Percentiles rank a stretch among this genome's conserved stretches.
phyloP scores from a whole-genome alignment of 2,797 vertebrate species.

The Onychomys torridus region DNA sequence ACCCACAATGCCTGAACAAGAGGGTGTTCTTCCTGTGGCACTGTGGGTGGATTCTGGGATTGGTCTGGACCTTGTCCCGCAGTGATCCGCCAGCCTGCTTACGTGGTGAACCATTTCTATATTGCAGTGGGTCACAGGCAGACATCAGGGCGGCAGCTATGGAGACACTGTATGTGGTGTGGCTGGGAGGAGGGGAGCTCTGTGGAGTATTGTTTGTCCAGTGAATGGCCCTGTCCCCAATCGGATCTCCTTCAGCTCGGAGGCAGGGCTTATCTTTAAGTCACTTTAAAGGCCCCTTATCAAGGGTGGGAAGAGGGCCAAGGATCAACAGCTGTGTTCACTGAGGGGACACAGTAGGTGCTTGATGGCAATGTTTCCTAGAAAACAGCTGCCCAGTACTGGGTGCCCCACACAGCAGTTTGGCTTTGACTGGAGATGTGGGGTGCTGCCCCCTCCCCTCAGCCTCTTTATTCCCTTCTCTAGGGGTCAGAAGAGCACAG shows the following conservation, averaged over 20 bases:
- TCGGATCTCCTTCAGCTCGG: not conserved
- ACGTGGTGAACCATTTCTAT: not conserved
- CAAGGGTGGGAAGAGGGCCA: not conserved
- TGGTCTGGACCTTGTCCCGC: not conserved
- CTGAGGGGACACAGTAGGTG: not conserved
- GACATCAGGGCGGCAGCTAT: not conserved
- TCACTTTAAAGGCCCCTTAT: constrained; percentile 39
- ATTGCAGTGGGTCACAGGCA: not conserved
- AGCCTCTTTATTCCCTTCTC: not conserved
- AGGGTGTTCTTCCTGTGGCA: not conserved
- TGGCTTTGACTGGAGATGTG: not conserved
- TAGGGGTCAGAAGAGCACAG: not conserved
- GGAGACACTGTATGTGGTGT: not conserved
- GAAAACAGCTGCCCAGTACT: not conserved
- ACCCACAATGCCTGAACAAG: not conserved
- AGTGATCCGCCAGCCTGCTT: not conserved
- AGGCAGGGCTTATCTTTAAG: constrained; percentile 31
- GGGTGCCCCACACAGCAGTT: not conserved
- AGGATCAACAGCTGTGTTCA: constrained; percentile 5
- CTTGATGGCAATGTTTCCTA: not conserved
- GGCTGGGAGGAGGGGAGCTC: not conserved
- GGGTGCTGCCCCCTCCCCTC: not conserved
- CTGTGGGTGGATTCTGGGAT: not conserved
- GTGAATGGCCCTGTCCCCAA: not conserved
- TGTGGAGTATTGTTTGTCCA: not conserved